These are phyloP conservation scores for Hemithea aestivaria DNA, from an alignment of 2,888 invertebrate species.

Conservation along the genomic window DNA sequence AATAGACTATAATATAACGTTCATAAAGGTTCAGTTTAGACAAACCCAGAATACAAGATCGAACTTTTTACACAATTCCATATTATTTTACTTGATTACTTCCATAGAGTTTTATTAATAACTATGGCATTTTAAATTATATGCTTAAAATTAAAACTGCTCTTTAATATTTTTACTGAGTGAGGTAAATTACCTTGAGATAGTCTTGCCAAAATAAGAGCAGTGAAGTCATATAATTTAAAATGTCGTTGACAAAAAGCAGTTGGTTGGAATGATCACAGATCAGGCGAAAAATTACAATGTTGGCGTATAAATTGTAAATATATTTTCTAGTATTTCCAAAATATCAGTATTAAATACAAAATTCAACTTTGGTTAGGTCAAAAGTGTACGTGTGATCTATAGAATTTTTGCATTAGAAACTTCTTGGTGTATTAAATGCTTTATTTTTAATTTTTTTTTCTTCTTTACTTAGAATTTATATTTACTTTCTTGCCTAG, in stretches of 20 bases:
- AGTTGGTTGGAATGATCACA: constrained; percentile 73
- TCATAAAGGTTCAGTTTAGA: constrained; percentile 72
- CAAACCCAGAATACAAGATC: constrained; percentile 80
- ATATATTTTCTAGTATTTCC: constrained; percentile 78
- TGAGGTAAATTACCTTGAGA: no score
- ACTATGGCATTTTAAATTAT: no score
- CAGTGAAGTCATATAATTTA: no score
- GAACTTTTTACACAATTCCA: constrained; percentile 69
- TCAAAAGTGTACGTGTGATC: constrained; percentile 78
- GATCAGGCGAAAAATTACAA: constrained; percentile 64
- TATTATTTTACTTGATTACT: background rate
- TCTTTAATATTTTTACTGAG: no score
- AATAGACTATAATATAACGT: constrained; percentile 67
- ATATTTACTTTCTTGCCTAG: constrained; percentile 75
- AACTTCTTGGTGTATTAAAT: constrained; percentile 63
- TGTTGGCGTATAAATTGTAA: constrained; percentile 74
- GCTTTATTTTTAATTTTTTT: constrained; percentile 51
- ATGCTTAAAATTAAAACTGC: no score
- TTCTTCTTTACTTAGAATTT: constrained; percentile 55
- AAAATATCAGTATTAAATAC: constrained; percentile 79
- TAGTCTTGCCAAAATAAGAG: no score
- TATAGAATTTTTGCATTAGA: constrained; percentile 69
- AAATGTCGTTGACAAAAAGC: constrained; percentile 13
- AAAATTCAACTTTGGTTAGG: constrained; percentile 77
- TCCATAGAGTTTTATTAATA: constrained; percentile 7